Evolutionary conservation across 37 sponge, comb jelly and placozoan genomes (phyloP).

Genomic region (Aplysina aerophoba): DNA sequence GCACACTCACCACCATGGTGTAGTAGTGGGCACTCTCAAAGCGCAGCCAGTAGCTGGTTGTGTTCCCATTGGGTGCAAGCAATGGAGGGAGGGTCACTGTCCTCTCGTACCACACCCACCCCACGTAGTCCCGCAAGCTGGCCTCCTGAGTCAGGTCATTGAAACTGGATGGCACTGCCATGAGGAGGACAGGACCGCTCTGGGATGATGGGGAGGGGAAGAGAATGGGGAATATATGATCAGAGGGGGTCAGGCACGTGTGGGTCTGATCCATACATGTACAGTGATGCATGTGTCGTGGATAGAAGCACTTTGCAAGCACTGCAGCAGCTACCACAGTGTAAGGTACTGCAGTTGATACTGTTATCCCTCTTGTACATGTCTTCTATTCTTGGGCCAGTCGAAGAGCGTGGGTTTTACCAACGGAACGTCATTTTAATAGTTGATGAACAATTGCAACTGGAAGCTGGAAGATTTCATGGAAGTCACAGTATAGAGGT

Average conservation of each 20-base stretch:
- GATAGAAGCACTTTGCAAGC: too few species aligned
- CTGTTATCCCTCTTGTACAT: too few species aligned
- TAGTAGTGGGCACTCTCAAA: slow-evolving; percentile 78
- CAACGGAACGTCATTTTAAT: too few species aligned
- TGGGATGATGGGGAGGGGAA: not conserved
- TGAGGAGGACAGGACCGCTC: slow-evolving; percentile 50
- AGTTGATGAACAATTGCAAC: too few species aligned
- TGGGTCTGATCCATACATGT: too few species aligned
- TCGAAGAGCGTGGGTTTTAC: not conserved
- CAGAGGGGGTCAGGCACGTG: too few species aligned
- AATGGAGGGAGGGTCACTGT: slow-evolving; percentile 39
- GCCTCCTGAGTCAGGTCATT: slow-evolving; percentile 72
- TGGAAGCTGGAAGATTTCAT: too few species aligned
- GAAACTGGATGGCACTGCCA: slow-evolving; percentile 77
- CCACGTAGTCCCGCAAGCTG: slow-evolving; percentile 58
- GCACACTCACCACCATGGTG: slow-evolving; percentile 47
- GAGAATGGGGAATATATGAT: not conserved
- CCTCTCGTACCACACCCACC: slow-evolving; percentile 81
- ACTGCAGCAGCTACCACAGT: too few species aligned
- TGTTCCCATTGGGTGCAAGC: slow-evolving; percentile 7
- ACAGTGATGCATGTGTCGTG: too few species aligned
- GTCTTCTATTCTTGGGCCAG: too few species aligned
- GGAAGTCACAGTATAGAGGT: too few species aligned
- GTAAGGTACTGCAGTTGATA: not conserved
- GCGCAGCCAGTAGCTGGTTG: slow-evolving; percentile 45